A percentile compares a stretch with the other conserved stretches of the same genome.
These are phyloP conservation scores for Tribolium freemani DNA, from an alignment of 2,888 invertebrate genomes.

Conservation along the genomic window DNA sequence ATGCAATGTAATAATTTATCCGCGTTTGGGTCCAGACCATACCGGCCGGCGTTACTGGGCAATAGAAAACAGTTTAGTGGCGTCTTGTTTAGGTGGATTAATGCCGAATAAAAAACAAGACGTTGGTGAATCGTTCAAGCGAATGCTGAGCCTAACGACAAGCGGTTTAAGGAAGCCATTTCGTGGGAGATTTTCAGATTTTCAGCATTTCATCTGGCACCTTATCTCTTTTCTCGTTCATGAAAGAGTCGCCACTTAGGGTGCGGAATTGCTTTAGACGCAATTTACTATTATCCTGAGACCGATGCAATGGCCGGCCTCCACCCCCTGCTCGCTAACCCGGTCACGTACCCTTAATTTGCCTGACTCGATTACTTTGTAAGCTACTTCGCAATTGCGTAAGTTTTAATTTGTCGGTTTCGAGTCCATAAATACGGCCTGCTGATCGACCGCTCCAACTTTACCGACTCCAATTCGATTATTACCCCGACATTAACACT, in stretches of 20 bases:
- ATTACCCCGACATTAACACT: constrained; percentile 35
- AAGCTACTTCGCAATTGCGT: constrained; percentile 49
- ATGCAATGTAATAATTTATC: constrained; percentile 40
- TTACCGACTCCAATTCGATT: constrained; percentile 30
- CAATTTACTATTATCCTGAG: constrained; percentile 49
- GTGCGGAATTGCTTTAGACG: constrained; percentile 48
- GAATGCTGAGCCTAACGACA: constrained; percentile 36
- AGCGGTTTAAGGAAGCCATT: constrained; percentile 34
- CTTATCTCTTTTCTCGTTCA: constrained; percentile 48
- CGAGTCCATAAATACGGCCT: constrained; percentile 41
- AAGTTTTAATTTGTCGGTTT: constrained; percentile 49
- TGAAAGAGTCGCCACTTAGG: constrained; percentile 49
- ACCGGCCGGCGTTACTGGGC: constrained; percentile 29
- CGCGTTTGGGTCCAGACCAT: constrained; percentile 16
- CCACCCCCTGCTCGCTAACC: constrained; percentile 31
- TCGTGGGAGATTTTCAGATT: constrained; percentile 39
- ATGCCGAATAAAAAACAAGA: constrained; percentile 39
- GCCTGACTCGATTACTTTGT: constrained; percentile 50
- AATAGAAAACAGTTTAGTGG: constrained; percentile 41
- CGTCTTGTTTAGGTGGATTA: constrained; percentile 35
- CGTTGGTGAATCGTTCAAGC: constrained; percentile 15
- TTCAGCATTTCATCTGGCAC: constrained; percentile 50
- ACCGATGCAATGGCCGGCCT: constrained; percentile 35
- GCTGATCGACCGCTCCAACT: constrained; percentile 31
- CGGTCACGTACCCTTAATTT: constrained; percentile 51